Evolutionary conservation across 2,797 vertebrate species (phyloP).

Genomic region (Myiotriccus ornatus): DNA sequence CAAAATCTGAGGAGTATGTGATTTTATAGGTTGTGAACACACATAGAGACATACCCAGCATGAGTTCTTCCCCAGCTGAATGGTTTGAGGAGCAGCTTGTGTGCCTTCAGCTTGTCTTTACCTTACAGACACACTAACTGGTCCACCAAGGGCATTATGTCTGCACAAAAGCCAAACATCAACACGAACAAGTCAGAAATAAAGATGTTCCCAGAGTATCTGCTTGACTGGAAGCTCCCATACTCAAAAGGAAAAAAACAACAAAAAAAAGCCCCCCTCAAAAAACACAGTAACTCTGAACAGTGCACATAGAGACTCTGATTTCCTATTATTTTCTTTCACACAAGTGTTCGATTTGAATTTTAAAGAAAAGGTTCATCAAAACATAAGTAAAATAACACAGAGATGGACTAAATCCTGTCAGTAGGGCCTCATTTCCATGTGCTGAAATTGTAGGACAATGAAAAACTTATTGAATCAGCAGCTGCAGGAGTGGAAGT

Average conservation of each 20-base stretch:
- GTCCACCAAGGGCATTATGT: neutral
- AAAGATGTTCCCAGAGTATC: neutral
- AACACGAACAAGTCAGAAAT: neutral
- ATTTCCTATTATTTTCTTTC: neutral
- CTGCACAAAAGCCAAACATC: neutral
- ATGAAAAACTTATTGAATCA: neutral
- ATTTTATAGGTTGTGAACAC: neutral
- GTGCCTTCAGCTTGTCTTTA: neutral
- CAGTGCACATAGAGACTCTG: neutral
- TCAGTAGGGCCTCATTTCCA: neutral
- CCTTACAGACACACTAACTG: neutral
- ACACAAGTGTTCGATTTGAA: neutral
- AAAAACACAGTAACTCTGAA: neutral
- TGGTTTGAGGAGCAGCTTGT: neutral
- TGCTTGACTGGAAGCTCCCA: neutral
- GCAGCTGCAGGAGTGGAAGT: conserved; percentile 8
- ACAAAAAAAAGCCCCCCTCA: neutral
- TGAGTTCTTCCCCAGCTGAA: neutral
- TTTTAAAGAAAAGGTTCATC: neutral
- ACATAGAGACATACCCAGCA: neutral
- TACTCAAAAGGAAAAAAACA: neutral
- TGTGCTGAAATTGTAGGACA: neutral
- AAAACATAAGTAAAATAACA: neutral
- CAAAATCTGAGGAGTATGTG: neutral
- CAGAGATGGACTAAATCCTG: neutral